Conservation (phyloP, 2,113 vertebrate genomes). For the Psittacara wagleri region DNA sequence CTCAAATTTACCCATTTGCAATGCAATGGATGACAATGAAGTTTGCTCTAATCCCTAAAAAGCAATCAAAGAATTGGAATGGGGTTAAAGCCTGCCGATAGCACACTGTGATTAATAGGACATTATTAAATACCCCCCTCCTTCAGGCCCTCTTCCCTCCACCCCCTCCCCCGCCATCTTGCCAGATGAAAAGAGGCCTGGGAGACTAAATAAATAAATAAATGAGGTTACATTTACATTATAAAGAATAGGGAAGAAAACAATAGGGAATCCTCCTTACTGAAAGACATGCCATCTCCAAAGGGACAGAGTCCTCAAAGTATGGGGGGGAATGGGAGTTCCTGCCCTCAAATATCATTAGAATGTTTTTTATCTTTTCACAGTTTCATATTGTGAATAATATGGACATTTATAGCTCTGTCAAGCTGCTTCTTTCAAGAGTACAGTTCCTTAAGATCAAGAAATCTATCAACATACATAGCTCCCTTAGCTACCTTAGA, state of each 20-base stretch:
- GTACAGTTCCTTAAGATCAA: conserved; percentile 56
- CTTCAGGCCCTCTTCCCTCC: not conserved
- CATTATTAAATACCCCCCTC: conserved; percentile 72
- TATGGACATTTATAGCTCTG: conserved; percentile 39
- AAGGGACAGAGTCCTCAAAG: conserved; percentile 49
- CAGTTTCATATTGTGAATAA: conserved; percentile 53
- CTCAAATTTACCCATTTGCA: conserved; percentile 79
- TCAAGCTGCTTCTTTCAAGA: conserved; percentile 50
- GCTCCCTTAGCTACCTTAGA: conserved; percentile 53
- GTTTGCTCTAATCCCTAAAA: conserved; percentile 82
- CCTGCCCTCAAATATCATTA: conserved; percentile 58
- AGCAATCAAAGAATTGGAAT: conserved; percentile 75
- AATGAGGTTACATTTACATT: conserved; percentile 66
- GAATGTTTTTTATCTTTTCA: conserved; percentile 59
- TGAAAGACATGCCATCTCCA: conserved; percentile 52
- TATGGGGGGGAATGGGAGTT: conserved; percentile 24
- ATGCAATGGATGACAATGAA: conserved; percentile 78
- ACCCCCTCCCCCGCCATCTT: not conserved
- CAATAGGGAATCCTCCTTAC: conserved; percentile 64
- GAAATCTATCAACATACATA: conserved; percentile 55
- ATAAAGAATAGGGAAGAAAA: conserved; percentile 66
- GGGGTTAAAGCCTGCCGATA: conserved; percentile 65
- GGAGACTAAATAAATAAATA: conserved; percentile 62
- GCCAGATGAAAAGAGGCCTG: conserved; percentile 59
- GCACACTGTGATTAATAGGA: conserved; percentile 71